A percentile compares a stretch with the other conserved stretches of the same genome.
Conservation (phyloP, 2,888 invertebrate genomes). For the Idaea dimidiata region DNA sequence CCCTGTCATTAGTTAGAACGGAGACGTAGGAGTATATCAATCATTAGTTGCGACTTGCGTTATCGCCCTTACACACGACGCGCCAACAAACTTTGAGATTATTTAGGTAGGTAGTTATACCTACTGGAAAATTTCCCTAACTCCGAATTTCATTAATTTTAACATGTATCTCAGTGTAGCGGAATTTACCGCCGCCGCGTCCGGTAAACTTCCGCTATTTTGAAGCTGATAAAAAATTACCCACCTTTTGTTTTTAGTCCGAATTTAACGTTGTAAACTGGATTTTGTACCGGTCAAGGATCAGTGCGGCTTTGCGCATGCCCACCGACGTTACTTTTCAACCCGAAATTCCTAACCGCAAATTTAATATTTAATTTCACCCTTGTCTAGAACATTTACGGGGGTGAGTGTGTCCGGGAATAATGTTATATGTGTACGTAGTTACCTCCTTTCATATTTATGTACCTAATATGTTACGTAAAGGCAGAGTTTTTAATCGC, state of each 20-base stretch:
- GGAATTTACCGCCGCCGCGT: slow-evolving; percentile 31
- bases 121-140: slow-evolving; percentile 41
- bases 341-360: slow-evolving; percentile 76
- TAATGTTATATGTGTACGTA: slow-evolving; percentile 49
- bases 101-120: slow-evolving; percentile 33
- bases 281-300: slow-evolving; percentile 56
- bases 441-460: background rate
- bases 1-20: slow-evolving; percentile 75
- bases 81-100: slow-evolving; percentile 56
- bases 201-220: slow-evolving; percentile 42
- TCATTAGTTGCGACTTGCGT: slow-evolving; percentile 70
- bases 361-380: slow-evolving; percentile 80
- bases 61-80: slow-evolving; percentile 68
- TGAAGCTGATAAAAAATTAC: slow-evolving; percentile 61
- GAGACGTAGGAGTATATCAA: slow-evolving; percentile 75
- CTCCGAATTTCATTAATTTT: slow-evolving; percentile 46
- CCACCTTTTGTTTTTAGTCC: slow-evolving; percentile 60
- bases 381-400: slow-evolving; percentile 79
- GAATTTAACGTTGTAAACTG: slow-evolving; percentile 62
- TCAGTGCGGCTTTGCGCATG: slow-evolving; percentile 57
- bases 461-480: slow-evolving; percentile 52
- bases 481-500: slow-evolving; percentile 71
- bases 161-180: slow-evolving; percentile 32
- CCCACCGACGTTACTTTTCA: slow-evolving; percentile 66
- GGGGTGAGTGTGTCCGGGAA: slow-evolving; percentile 61